Base-by-base conservation (phyloP, 2,888 invertebrate genomes). In the Acronicta psi region DNA sequence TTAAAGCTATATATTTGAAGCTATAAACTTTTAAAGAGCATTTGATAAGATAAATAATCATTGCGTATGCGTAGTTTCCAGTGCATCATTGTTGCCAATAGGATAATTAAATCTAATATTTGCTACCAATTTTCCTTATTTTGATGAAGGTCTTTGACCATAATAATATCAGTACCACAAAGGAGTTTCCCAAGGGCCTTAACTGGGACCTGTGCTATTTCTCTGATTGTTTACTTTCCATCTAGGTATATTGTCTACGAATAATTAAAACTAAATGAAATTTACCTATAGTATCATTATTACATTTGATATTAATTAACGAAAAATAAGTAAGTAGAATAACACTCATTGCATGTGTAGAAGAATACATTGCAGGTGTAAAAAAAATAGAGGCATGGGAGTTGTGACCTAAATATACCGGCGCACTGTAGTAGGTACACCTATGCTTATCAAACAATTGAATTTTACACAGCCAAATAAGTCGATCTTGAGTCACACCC, bases 401-500 rank as follows among this genome's bases (percentile, higher is more conserved):
- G n/a, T n/a, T n/a, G n/a, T n/a, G n/a, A n/a, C n/a, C n/a, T n/a
- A n/a, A n/a, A n/a, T n/a, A n/a, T n/a, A n/a, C n/a, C n/a, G n/a
- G n/a, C n/a, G n/a, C n/a, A n/a, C n/a, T n/a, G n/a, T n/a, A n/a
- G n/a, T n/a, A n/a, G n/a, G n/a, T n/a, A n/a, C n/a, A n/a, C n/a
- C n/a, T n/a, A n/a, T n/a, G n/a, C 4, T 29, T 10, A 16, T 10
- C 10, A 2, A 38, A 10, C 41, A 31, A 47, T 31, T n/a, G 13
- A 34, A 2, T 25, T 29, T 50, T 20, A 16, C 64, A 41, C 51
- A 38, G 40, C 69, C 46, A 49, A 69, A 69, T 59, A 29, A 8
- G 0, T 0, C 16, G 11, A 14, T 14, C 20, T n/a, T 68, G 69
- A 69, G 36, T 68, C 67, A 69, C 40, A 14, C 11, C 23, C 23